Conservation (phyloP, 2,113 vertebrate genomes). For the Serinus canaria region DNA sequence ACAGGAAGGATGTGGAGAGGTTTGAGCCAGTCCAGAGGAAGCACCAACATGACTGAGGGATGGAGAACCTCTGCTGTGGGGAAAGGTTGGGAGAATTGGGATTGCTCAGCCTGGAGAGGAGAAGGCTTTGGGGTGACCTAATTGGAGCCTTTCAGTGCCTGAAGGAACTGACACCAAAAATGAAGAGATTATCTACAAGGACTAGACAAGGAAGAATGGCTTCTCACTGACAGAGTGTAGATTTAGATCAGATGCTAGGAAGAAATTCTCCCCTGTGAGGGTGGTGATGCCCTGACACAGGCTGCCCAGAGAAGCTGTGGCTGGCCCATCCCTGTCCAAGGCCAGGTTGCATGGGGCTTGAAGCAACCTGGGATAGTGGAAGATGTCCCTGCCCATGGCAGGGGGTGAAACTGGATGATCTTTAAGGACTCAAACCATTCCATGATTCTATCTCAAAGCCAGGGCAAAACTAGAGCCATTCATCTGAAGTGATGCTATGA, state of each 20-base stretch:
- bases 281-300: background rate
- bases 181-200: background rate
- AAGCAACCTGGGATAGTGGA: background rate
- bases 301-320: background rate
- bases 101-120: background rate
- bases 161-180: background rate
- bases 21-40: background rate
- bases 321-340: background rate
- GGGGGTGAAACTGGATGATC: accelerated
- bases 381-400: background rate
- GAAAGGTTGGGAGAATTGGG: background rate
- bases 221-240: background rate
- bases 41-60: background rate
- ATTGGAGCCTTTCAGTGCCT: background rate
- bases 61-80: background rate
- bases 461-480: background rate
- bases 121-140: background rate
- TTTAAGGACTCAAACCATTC: background rate
- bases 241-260: background rate
- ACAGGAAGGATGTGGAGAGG: background rate
- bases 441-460: background rate
- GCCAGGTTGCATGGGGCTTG: accelerated
- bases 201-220: background rate
- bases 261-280: background rate
- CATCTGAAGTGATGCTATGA: background rate